Percentiles rank a stretch among this genome's conserved stretches.
Conservation (phyloP, 2,888 invertebrate genomes). For the Poecilobothrus nobilitatus region DNA sequence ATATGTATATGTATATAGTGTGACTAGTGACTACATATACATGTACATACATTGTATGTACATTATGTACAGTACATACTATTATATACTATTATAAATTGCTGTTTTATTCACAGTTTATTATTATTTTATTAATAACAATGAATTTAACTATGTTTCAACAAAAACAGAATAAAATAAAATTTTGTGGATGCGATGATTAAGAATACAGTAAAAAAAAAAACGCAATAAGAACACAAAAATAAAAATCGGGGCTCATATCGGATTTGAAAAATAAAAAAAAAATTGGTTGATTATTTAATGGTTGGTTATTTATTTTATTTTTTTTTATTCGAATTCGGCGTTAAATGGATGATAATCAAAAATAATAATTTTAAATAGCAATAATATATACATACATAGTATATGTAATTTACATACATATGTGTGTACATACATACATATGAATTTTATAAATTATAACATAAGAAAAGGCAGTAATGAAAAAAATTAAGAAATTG, state of each 20-base stretch:
- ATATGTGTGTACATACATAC: too few species aligned
- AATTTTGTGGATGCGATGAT: not conserved
- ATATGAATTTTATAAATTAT: too few species aligned
- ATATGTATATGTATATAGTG: too few species aligned
- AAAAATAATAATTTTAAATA: not conserved
- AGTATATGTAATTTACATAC: too few species aligned
- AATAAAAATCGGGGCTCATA: not conserved
- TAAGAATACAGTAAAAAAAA: too few species aligned
- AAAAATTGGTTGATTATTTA: not conserved
- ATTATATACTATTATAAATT: too few species aligned
- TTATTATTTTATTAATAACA: not conserved
- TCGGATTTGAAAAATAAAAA: not conserved
- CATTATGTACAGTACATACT: too few species aligned
- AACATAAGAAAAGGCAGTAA: not conserved
- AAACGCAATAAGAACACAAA: not conserved
- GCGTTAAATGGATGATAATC: constrained; percentile 1
- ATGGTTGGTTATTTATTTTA: not conserved
- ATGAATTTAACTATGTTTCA: not conserved
- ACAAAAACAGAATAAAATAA: not conserved
- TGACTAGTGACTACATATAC: too few species aligned
- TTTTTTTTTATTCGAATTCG: not conserved
- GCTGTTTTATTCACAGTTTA: too few species aligned
- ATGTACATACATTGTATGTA: too few species aligned
- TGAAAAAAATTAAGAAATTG: not conserved
- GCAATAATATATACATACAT: not conserved